Conservation (phyloP, 1,140 invertebrate species). For the Venustaconcha ellipsiformis region DNA sequence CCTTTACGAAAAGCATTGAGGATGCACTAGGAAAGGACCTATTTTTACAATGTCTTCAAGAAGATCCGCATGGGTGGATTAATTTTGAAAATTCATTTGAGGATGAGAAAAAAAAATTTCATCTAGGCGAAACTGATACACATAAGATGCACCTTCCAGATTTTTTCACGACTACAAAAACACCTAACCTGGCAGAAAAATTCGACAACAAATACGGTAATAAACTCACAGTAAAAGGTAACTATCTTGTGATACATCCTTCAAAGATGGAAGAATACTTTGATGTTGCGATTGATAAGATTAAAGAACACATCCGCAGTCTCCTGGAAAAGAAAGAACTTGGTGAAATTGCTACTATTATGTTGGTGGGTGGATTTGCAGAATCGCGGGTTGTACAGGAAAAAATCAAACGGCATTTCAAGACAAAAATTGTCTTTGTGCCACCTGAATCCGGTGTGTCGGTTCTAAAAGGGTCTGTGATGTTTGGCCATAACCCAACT, state of each 20-base stretch:
- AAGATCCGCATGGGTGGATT: not conserved
- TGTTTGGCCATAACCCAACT: conserved; percentile 22
- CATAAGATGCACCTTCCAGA: not conserved
- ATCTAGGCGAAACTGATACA: not conserved
- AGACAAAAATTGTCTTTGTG: too few species aligned
- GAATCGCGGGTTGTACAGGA: conserved; percentile 11
- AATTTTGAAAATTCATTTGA: conserved; percentile 6
- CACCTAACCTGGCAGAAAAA: too few species aligned
- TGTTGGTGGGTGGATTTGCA: conserved; percentile 18
- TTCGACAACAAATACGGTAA: not conserved
- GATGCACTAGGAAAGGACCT: not conserved
- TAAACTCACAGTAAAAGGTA: not conserved
- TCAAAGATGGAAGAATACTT: conserved; percentile 2
- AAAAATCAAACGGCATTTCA: not conserved
- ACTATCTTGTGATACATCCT: conserved; percentile 8
- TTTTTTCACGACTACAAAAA: not conserved
- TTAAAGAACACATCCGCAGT: not conserved
- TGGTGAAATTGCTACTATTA: not conserved
- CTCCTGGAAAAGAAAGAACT: not conserved
- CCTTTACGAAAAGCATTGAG: not conserved
- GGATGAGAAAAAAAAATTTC: conserved; percentile 3
- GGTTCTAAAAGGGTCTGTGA: conserved; percentile 22
- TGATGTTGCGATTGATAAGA: not conserved
- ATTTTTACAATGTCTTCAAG: not conserved
- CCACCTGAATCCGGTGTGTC: not conserved